These are phyloP conservation scores for Lasioglossum baleicum DNA, from an alignment of 1,140 invertebrate genomes.

Conservation along the genomic window DNA sequence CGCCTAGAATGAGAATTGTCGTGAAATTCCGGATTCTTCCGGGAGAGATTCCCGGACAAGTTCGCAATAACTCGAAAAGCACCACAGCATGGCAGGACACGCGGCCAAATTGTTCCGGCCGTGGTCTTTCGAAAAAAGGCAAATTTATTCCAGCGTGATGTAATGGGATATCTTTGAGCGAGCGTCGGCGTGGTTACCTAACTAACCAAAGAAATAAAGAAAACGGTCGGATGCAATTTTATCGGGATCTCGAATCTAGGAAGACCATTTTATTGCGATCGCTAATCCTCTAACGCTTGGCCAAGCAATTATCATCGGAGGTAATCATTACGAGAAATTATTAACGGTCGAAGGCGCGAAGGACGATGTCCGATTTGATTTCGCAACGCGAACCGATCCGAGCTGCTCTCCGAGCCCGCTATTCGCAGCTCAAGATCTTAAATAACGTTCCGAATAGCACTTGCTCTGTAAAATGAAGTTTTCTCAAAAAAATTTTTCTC, in stretches of 20 bases:
- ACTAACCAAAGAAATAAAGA: not conserved
- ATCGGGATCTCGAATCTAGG: not conserved
- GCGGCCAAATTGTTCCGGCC: too few relatives aligned
- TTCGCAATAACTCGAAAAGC: not conserved
- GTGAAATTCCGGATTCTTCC: too few relatives aligned
- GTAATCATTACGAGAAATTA: not conserved
- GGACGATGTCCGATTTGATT: slow-evolving; percentile 13
- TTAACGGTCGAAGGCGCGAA: not conserved
- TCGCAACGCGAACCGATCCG: slow-evolving; percentile 2
- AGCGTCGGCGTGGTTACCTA: not conserved
- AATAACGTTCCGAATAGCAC: slow-evolving; percentile 4
- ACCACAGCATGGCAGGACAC: too few relatives aligned
- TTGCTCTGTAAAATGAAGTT: too few relatives aligned
- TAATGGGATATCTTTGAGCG: not conserved
- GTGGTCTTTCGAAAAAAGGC: not conserved
- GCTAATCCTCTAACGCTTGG: not conserved
- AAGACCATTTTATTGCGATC: not conserved
- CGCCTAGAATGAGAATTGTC: too few relatives aligned
- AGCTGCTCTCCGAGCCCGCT: not conserved
- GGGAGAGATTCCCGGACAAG: not conserved
- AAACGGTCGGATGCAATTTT: not conserved
- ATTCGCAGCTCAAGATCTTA: slow-evolving; percentile 27
- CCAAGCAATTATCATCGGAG: too few relatives aligned
- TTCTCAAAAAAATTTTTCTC: too few relatives aligned
- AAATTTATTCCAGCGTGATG: not conserved